These are phyloP conservation scores for Microctenopoma lineatum DNA, from an alignment of 2,797 vertebrate species.

Conservation along the genomic window DNA sequence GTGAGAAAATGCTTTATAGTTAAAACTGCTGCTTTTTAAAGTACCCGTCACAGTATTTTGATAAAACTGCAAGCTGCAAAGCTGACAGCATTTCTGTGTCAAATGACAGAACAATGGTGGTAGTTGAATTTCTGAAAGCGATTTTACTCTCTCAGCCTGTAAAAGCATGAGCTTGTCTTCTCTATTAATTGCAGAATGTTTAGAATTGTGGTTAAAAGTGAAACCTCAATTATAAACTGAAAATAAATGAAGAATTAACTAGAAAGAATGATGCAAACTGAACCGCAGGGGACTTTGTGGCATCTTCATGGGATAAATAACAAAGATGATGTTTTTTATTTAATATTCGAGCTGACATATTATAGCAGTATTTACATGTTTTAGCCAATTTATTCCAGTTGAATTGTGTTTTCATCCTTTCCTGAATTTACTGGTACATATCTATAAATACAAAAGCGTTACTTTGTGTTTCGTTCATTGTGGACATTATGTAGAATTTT, in stretches of 20 bases:
- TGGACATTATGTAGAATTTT: background rate
- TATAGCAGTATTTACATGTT: background rate
- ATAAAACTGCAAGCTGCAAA: background rate
- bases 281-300: background rate
- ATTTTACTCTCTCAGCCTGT: background rate
- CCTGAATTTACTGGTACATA: background rate
- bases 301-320: background rate
- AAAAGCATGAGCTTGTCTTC: background rate
- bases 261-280: background rate
- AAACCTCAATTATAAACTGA: background rate
- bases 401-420: background rate
- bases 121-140: background rate
- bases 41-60: background rate
- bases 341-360: too few relatives aligned
- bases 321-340: slow-evolving; percentile 11
- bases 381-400: slow-evolving; percentile 1
- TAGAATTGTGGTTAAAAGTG: background rate
- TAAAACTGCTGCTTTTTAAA: background rate
- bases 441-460: background rate
- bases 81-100: background rate
- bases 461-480: background rate
- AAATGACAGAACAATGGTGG: background rate
- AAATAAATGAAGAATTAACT: background rate
- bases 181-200: background rate
- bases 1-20: background rate